These are phyloP conservation scores for Tribolium freemani DNA, from an alignment of 2,888 invertebrate species.

Conservation along the genomic window DNA sequence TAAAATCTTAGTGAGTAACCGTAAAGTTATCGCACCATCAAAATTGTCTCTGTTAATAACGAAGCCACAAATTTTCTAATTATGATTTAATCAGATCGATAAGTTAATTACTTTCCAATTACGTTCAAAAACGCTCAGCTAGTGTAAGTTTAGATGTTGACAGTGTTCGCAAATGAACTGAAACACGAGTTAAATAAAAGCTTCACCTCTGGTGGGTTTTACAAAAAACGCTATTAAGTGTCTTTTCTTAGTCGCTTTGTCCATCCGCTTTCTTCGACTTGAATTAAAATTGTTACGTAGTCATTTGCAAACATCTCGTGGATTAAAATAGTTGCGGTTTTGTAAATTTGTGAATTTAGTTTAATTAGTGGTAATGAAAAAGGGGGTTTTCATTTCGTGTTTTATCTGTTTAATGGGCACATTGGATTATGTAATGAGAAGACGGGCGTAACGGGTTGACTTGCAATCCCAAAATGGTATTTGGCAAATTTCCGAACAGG, in stretches of 20 bases:
- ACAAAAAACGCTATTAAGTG: background rate
- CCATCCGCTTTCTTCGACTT: background rate
- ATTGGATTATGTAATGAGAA: constrained; percentile 57
- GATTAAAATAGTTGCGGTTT: background rate
- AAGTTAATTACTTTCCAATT: constrained; percentile 4
- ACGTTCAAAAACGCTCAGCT: background rate
- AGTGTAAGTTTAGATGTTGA: background rate
- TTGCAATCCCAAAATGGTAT: constrained; percentile 63
- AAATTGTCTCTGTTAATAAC: constrained; percentile 19
- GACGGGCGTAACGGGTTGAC: constrained; percentile 51
- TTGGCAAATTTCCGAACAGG: constrained; percentile 66
- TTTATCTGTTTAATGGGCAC: constrained; percentile 56
- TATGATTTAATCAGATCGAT: constrained; percentile 14
- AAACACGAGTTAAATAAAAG: background rate
- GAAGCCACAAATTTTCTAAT: constrained; percentile 9
- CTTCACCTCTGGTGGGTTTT: background rate
- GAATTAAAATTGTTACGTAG: constrained; percentile 1
- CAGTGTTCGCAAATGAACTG: background rate
- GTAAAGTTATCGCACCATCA: constrained; percentile 25
- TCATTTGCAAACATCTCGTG: background rate
- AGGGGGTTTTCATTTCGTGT: constrained; percentile 51
- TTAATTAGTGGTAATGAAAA: background rate
- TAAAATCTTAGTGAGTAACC: constrained; percentile 20
- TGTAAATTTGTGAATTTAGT: background rate
- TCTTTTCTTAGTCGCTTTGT: background rate